Evolutionary conservation across 2,113 vertebrate genomes (phyloP).

Genomic region (Serranochromis macrocephalus): DNA sequence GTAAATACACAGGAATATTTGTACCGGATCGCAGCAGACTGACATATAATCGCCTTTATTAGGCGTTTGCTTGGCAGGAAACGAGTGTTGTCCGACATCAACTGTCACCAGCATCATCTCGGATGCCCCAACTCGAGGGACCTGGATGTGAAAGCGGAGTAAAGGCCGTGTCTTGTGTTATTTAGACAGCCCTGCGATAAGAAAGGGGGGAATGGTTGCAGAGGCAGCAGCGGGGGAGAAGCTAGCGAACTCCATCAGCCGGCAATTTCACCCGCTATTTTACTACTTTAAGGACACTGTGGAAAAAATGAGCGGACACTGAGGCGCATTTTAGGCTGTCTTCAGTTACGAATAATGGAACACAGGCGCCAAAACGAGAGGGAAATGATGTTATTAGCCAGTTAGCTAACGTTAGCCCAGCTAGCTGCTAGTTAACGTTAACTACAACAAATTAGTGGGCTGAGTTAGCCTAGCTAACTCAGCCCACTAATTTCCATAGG

Average conservation of each 20-base stretch:
- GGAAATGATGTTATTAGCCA: conserved; percentile 44
- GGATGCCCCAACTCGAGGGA: conserved; percentile 10
- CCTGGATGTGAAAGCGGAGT: conserved; percentile 58
- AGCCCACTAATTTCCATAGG: conserved; percentile 59
- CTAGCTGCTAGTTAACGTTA: conserved; percentile 43
- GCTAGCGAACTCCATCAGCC: conserved; percentile 4
- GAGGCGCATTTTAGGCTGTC: not conserved
- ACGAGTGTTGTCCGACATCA: not conserved
- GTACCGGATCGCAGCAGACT: not conserved
- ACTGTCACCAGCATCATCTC: not conserved
- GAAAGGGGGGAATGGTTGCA: conserved; percentile 1
- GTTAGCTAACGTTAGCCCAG: conserved; percentile 43
- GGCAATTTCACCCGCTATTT: not conserved
- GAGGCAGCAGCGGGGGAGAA: not conserved
- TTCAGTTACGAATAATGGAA: conserved; percentile 16
- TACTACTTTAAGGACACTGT: not conserved
- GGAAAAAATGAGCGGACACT: not conserved
- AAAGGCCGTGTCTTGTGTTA: conserved; percentile 40
- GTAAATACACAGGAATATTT: not conserved
- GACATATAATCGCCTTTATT: not conserved
- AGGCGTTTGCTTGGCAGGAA: too few relatives aligned
- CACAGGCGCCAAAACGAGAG: not conserved
- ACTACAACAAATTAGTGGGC: conserved; percentile 50
- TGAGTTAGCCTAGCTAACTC: conserved; percentile 59
- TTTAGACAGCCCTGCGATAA: conserved; percentile 21